Percentiles rank a stretch among this genome's conserved stretches.
Conservation (phyloP, 2,797 vertebrate genomes). For the Xyrichtys novacula region DNA sequence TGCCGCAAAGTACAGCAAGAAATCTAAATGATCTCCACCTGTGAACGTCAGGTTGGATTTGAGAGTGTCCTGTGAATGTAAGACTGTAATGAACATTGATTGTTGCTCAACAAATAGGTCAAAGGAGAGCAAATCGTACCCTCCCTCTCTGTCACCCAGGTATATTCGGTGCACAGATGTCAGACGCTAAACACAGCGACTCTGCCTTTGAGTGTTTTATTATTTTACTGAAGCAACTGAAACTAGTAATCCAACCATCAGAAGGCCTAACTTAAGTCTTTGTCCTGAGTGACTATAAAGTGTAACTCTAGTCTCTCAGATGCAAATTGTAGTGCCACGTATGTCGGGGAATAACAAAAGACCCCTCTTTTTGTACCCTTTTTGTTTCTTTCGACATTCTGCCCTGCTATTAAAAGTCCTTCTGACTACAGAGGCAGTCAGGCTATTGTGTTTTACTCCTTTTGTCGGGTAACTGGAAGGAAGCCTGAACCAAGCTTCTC, state of each 20-base stretch:
- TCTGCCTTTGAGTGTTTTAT: constrained; percentile 9
- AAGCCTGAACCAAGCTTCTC: constrained; percentile 46
- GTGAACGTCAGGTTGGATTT: too few relatives aligned
- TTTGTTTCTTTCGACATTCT: constrained; percentile 60
- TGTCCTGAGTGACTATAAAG: constrained; percentile 72
- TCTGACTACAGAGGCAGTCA: constrained; percentile 38
- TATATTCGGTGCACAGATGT: not conserved
- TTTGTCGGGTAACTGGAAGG: constrained; percentile 56
- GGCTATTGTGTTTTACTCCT: constrained; percentile 64
- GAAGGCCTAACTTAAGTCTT: constrained; percentile 57
- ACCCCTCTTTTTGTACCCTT: constrained; percentile 48
- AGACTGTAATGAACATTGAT: too few relatives aligned
- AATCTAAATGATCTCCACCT: too few relatives aligned
- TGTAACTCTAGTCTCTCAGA: constrained; percentile 74
- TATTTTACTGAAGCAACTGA: constrained; percentile 19
- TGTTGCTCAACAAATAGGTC: not conserved
- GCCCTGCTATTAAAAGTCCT: constrained; percentile 42
- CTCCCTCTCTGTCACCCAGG: not conserved
- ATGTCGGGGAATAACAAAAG: constrained; percentile 58
- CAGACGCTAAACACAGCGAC: constrained; percentile 14
- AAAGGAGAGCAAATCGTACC: not conserved
- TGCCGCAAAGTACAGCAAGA: not conserved
- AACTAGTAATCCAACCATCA: constrained; percentile 31
- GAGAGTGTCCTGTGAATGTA: too few relatives aligned
- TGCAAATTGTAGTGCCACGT: constrained; percentile 73